phyloP scores from a whole-genome alignment of 1,140 invertebrate genomes.

The Ooceraea biroi region DNA sequence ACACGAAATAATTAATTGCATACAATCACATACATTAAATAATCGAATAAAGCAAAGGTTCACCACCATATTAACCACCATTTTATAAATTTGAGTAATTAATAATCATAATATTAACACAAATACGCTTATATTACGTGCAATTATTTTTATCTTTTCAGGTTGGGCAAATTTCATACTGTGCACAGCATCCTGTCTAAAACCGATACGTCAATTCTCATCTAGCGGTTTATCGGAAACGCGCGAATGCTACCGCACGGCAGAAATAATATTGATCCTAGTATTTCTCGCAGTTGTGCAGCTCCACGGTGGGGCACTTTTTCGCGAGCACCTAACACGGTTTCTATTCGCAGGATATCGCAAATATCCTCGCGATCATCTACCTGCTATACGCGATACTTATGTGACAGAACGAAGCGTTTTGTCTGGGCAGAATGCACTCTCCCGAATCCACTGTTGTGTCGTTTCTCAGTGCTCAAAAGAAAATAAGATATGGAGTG shows the following conservation, averaged over 20 bases:
- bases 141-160: slow-evolving; percentile 1
- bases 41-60: no score
- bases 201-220: slow-evolving; percentile 22
- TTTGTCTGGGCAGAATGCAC: slow-evolving; percentile 6
- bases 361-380: slow-evolving; percentile 44
- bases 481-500: no score
- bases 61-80: no score
- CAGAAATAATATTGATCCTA: slow-evolving; percentile 69
- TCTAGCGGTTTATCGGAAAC: slow-evolving; percentile 21
- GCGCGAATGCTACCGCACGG: slow-evolving; percentile 24
- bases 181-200: slow-evolving; percentile 8
- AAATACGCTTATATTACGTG: not conserved
- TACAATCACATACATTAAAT: no score
- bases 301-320: not conserved
- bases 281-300: slow-evolving; percentile 33
- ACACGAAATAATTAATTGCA: no score
- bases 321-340: slow-evolving; percentile 16
- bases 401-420: not conserved
- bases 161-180: not conserved
- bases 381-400: not conserved
- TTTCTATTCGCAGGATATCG: slow-evolving; percentile 43
- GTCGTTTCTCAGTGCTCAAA: not conserved
- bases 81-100: not conserved
- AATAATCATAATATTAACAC: not conserved
- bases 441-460: not conserved